Evolutionary conservation across 2,797 vertebrate genomes (phyloP).

Genomic region (Muraenolepis orangiensis): DNA sequence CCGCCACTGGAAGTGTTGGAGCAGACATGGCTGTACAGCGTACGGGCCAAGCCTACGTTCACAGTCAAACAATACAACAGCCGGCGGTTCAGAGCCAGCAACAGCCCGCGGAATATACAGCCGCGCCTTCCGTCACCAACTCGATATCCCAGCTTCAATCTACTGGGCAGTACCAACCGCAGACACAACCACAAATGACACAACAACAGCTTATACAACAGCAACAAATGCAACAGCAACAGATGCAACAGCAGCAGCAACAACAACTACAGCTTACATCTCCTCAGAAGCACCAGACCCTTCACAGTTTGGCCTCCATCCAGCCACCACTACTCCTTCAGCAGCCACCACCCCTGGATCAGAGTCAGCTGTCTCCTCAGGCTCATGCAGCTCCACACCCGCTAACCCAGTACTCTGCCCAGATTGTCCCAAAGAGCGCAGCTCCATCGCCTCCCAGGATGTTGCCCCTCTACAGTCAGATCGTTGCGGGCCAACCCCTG

Average conservation of each 20-base stretch:
- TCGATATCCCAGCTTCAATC: conserved; percentile 51
- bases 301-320: conserved; percentile 43
- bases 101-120: conserved; percentile 42
- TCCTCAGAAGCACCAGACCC: conserved; percentile 25
- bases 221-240: conserved; percentile 46
- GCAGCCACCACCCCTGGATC: conserved; percentile 47
- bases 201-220: conserved; percentile 42
- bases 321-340: conserved; percentile 49
- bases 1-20: conserved; percentile 43
- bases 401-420: conserved; percentile 42
- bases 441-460: conserved; percentile 43
- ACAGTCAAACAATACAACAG: conserved; percentile 46
- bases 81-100: conserved; percentile 50
- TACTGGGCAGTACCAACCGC: conserved; percentile 62
- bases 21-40: conserved; percentile 49
- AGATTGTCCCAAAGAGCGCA: conserved; percentile 40
- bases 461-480: conserved; percentile 61
- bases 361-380: conserved; percentile 51
- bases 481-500: conserved; percentile 47
- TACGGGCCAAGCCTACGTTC: conserved; percentile 47
- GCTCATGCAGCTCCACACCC: conserved; percentile 47
- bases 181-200: conserved; percentile 50
- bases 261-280: neutral
- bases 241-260: conserved; percentile 41
- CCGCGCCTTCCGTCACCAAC: conserved; percentile 54